A percentile compares a stretch with the other conserved stretches of the same genome.
These are phyloP conservation scores for Staurois parvus DNA, from an alignment of 2,797 vertebrate species.

Conservation along the genomic window DNA sequence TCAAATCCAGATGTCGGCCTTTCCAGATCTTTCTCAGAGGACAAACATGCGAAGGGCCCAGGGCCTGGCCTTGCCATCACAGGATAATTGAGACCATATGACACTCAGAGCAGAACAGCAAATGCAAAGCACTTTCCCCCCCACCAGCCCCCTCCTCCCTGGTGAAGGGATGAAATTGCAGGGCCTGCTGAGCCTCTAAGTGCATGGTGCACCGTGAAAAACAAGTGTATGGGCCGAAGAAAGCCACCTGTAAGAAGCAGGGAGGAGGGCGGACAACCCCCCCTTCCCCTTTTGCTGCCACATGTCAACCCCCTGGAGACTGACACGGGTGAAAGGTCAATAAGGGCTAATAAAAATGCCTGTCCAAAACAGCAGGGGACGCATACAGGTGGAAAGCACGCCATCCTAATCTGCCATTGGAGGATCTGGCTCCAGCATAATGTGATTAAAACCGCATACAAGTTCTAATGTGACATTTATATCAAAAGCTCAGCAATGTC, in stretches of 20 bases:
- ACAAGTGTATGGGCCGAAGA: conserved; percentile 82
- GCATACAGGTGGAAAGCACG: conserved; percentile 68
- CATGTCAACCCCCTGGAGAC: conserved; percentile 61
- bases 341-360: conserved; percentile 65
- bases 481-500: not conserved
- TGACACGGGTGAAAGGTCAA: conserved; percentile 66
- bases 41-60: conserved; percentile 79
- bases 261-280: conserved; percentile 41
- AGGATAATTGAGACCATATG: conserved; percentile 92
- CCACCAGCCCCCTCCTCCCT: conserved; percentile 43
- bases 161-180: conserved; percentile 78
- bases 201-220: conserved; percentile 86
- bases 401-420: conserved; percentile 21
- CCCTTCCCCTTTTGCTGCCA: conserved; percentile 50
- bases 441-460: conserved; percentile 63
- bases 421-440: not conserved
- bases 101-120: conserved; percentile 73
- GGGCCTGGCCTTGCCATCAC: conserved; percentile 84
- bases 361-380: conserved; percentile 50
- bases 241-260: conserved; percentile 80
- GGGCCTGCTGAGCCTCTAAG: conserved; percentile 86
- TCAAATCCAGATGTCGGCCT: conserved; percentile 88
- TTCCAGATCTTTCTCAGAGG: conserved; percentile 83
- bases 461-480: conserved; percentile 33
- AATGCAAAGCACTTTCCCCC: conserved; percentile 67